Evolutionary conservation across 1,140 invertebrate species (phyloP).

Genomic region (Saccostrea glomerata): DNA sequence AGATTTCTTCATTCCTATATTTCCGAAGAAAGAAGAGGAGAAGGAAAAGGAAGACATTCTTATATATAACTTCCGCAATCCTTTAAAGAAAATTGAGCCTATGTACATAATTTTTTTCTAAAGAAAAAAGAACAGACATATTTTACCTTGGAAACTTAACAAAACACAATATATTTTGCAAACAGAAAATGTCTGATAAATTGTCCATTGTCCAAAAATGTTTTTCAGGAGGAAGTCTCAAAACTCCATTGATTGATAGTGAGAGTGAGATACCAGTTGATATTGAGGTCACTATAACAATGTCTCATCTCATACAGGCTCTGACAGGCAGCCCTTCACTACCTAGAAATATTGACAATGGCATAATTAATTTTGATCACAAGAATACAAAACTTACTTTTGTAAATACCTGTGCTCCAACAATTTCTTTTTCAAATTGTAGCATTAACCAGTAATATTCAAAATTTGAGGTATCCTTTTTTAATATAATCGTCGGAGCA

Average conservation of each 20-base stretch:
- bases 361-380: background rate
- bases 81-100: too few relatives aligned
- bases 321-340: background rate
- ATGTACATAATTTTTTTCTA: too few relatives aligned
- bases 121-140: too few relatives aligned
- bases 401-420: conserved; percentile 12
- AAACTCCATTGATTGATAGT: too few relatives aligned
- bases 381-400: background rate
- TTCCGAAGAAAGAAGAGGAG: background rate
- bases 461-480: conserved; percentile 28
- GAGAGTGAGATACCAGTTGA: too few relatives aligned
- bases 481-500: conserved; percentile 12
- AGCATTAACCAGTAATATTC: background rate
- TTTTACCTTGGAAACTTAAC: background rate
- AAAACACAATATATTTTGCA: background rate
- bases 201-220: background rate
- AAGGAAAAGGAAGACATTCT: background rate
- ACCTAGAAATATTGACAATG: background rate
- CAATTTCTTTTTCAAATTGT: conserved; percentile 18
- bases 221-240: background rate
- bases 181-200: background rate
- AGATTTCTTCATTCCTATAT: background rate
- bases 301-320: background rate
- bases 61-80: too few relatives aligned
- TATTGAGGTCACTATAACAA: too few relatives aligned